Base-by-base conservation (phyloP, 30 jellyfish, hydroid and myxozoan genomes). In the Nemopilema nomurai region DNA sequence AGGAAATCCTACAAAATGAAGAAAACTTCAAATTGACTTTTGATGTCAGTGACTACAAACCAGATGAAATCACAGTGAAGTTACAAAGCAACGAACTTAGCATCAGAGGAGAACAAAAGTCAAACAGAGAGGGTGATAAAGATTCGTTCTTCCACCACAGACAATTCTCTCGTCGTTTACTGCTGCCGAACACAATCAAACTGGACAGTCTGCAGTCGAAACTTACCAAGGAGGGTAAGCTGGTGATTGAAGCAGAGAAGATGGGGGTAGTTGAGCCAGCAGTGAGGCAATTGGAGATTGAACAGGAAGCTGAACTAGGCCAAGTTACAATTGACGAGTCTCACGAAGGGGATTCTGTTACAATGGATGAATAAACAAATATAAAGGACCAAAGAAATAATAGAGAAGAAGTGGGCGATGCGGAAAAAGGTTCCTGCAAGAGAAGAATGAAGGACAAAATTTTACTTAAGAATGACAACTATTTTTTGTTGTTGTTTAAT, bases 31-130 rank as follows among this genome's bases (percentile, higher is more conserved):
- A 74, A 31, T 71, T 73, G 29, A 64, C 79, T 26, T 69, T 90
- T 50, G 86, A 75, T 51, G 80, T 76, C 28, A 29, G 31, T 6
- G 92, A 83, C 27, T 90, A 68, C 49, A 85, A 84, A 22, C 97
- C 97, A 66, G 96, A 62, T 0, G 93, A 90, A 25, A 86, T 90
- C 20, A 21, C 91, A 18, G 87, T 90, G 30, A 93, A 85, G 28
- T 85, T 90, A 1, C 89, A 83, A 22, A 96, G 90, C 17, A 68
- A 83, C 0, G 62, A 51, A 17, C 69, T 90, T 29, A 51, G 68
- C 24, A 71, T 90, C 22, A 68, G 23, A 41, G 97, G 90, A 17
- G 91, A 84, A 25, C 73, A 81, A 32, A 76, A 89, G 27, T 53
- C 63, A 25, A 81, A 89, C 28, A 50, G 69, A 28, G 51, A 49